phyloP scores from a whole-genome alignment of 2,888 invertebrate genomes.

The Ditylenchus weischeri region DNA sequence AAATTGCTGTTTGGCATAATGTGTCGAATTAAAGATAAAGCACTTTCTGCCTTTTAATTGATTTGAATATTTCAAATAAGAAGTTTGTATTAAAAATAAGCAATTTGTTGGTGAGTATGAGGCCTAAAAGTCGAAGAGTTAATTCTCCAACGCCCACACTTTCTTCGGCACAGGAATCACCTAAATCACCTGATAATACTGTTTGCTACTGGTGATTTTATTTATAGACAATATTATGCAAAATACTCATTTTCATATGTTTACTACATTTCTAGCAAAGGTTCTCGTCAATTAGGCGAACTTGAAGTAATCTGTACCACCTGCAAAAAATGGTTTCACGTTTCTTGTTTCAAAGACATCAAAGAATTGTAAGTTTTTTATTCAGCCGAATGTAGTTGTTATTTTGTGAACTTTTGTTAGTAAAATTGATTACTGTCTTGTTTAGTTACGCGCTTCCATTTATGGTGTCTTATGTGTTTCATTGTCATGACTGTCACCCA shows the following conservation, averaged over 20 bases:
- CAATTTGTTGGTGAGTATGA: too few relatives aligned
- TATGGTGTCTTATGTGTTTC: constrained; percentile 57
- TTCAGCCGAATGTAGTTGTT: not conserved
- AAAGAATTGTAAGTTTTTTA: constrained; percentile 46
- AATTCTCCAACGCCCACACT: constrained; percentile 55
- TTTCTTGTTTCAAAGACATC: constrained; percentile 50
- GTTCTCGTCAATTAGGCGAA: constrained; percentile 46
- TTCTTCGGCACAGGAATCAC: constrained; percentile 1
- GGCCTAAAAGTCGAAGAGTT: too few relatives aligned
- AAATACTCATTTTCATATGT: not conserved
- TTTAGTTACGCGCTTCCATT: constrained; percentile 53
- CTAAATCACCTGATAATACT: constrained; percentile 4
- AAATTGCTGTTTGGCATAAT: too few relatives aligned
- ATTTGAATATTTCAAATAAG: too few relatives aligned
- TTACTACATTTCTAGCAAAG: constrained; percentile 41
- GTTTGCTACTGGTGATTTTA: constrained; percentile 3
- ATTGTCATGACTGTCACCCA: constrained; percentile 50
- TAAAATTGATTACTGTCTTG: constrained; percentile 20
- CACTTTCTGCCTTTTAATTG: too few relatives aligned
- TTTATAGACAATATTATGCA: not conserved
- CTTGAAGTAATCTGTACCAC: constrained; percentile 50
- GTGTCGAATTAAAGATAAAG: too few relatives aligned
- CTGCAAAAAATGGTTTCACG: constrained; percentile 57
- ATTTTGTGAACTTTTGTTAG: not conserved
- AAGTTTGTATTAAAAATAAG: too few relatives aligned